phyloP scores from a whole-genome alignment of 2,888 invertebrate genomes.

The Thecophora atra region DNA sequence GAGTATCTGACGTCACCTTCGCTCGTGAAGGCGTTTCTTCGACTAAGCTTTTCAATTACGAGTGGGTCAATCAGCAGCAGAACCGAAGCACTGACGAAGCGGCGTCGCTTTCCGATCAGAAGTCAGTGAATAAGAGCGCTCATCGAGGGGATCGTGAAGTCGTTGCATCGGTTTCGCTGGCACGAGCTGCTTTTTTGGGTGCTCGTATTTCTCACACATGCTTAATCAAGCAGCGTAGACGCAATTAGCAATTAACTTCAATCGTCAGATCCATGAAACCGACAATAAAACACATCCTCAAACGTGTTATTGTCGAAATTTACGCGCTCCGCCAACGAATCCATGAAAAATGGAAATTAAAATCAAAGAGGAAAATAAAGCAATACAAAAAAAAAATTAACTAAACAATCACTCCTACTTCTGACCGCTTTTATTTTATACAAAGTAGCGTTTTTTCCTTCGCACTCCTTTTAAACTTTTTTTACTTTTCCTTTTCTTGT shows the following conservation, averaged over 20 bases:
- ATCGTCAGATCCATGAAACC: not conserved
- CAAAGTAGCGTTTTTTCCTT: not conserved
- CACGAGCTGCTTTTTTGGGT: not conserved
- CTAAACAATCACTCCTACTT: not conserved
- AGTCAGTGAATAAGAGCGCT: no score
- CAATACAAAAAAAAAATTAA: not conserved
- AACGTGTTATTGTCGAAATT: not conserved
- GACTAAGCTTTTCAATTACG: no score
- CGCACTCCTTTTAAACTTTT: not conserved
- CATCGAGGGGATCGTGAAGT: not conserved
- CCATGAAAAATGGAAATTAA: not conserved
- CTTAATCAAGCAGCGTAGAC: no score
- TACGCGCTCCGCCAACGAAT: not conserved
- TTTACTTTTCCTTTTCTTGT: constrained; percentile 26
- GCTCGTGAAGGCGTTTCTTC: no score
- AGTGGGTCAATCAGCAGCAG: constrained; percentile 7
- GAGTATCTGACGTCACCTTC: no score
- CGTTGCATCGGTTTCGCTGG: not conserved
- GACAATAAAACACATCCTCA: constrained; percentile 10
- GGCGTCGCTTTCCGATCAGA: no score
- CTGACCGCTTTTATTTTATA: constrained; percentile 8
- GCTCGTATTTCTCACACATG: not conserved
- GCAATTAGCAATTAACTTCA: not conserved
- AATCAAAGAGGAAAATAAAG: not conserved
- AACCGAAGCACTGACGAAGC: no score